Base-by-base conservation (phyloP, 1,140 invertebrate species). In the Drosophila saltans region DNA sequence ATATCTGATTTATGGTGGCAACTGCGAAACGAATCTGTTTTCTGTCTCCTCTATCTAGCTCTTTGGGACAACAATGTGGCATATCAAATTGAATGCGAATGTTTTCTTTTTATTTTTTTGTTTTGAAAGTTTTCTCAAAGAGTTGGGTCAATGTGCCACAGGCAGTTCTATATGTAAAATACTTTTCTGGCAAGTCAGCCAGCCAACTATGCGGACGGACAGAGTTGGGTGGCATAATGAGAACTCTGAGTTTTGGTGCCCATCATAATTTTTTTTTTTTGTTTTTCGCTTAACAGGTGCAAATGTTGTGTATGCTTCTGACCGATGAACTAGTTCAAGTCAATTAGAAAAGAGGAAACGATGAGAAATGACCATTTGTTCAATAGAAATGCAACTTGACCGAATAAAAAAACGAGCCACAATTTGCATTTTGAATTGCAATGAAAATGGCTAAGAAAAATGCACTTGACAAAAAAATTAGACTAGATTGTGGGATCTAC, bases 291-390 rank as follows among this genome's bases (percentile, higher is more conserved):
- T 21, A 56, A 58, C 66, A 60, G 43, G 60, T 59, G 56, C 74
- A 77, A 73, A 66, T 76, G 74, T 57, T 36, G 41, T 56, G 61
- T 24, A 10, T 11, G 2, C 4, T 39, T 72, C 69, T 73, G 66
- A 65, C 76, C 69, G 62, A 84, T 69, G 66, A 86, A 86, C 83
- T 88, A 83, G 83, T 86, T 88, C 69, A 88, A 86, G 83, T 86
- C 83, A 80, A 88, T 86, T 84, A 79, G 6, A 36, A 36, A 36
- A 5, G 6, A 36, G 33, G 3, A 36, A 21, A 26, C 21, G 24
- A 26, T 10, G 21, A 52, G 21, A 26, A 68, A 58, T 67, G 78
- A 72, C 36, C 68, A 69, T 3, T 24, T 7, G 57, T 45, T 60
- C 61, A 76, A 76, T 75, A 75, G 82, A 62, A 57, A 33, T 48